phyloP scores from a whole-genome alignment of 2,113 vertebrate genomes.

The Bubalus kerabau region DNA sequence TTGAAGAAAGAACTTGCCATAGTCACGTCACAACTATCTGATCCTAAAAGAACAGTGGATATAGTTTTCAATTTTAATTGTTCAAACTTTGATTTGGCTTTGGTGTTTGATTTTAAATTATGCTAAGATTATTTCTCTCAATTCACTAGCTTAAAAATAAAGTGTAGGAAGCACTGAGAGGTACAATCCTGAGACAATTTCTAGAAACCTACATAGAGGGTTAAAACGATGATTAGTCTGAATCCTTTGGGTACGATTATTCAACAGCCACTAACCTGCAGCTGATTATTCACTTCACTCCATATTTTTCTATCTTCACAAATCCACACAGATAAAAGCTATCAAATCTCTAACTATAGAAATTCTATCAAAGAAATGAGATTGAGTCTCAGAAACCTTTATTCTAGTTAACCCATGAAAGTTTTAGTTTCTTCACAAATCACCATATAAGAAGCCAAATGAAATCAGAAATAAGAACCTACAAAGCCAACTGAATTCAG shows the following conservation, averaged over 20 bases:
- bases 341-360: background rate
- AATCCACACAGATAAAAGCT: background rate
- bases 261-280: background rate
- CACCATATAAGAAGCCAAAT: background rate
- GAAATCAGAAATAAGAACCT: slow-evolving; percentile 15
- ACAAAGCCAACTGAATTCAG: background rate
- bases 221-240: slow-evolving; percentile 1
- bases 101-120: background rate
- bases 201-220: background rate
- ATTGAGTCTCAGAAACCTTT: background rate
- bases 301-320: background rate
- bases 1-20: background rate
- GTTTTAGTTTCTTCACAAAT: slow-evolving; percentile 7
- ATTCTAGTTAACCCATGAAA: background rate
- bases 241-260: background rate
- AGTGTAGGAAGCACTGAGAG: background rate
- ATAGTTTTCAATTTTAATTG: background rate
- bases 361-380: background rate
- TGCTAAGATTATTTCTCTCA: background rate
- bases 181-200: background rate
- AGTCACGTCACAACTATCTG: background rate
- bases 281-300: background rate
- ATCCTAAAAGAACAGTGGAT: background rate
- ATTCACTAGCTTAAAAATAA: slow-evolving; percentile 17
- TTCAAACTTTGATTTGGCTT: slow-evolving; percentile 18